Evolutionary conservation across 2,888 invertebrate genomes (phyloP).

Genomic region (Mimachlamys varia): DNA sequence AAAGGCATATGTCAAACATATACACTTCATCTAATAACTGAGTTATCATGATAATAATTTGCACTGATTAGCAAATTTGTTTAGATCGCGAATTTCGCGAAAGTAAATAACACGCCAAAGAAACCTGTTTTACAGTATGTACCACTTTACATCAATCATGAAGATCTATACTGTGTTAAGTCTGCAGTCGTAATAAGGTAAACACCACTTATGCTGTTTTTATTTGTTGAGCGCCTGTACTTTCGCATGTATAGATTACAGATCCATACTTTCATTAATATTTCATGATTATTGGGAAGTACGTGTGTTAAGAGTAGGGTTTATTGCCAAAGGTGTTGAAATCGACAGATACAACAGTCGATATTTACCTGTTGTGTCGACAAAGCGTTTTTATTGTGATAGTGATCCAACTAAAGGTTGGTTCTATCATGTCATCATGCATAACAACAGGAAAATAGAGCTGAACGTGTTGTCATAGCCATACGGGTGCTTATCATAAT

Average conservation of each 20-base stretch:
- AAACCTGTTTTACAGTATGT: too few species aligned
- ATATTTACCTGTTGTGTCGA: background rate
- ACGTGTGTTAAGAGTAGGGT: background rate
- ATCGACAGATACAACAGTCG: background rate
- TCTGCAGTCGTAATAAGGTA: background rate
- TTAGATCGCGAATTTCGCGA: too few species aligned
- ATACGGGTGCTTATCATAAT: too few species aligned
- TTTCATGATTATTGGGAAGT: background rate
- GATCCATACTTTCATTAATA: background rate
- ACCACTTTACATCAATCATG: too few species aligned
- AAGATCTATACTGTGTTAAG: too few species aligned
- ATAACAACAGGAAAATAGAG: background rate
- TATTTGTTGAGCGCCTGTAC: background rate
- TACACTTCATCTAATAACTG: too few species aligned
- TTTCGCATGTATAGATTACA: background rate
- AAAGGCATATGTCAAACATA: too few species aligned
- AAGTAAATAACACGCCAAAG: too few species aligned
- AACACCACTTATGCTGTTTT: background rate
- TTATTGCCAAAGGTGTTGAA: background rate
- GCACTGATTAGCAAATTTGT: too few species aligned
- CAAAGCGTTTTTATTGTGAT: background rate
- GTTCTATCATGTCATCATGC: background rate
- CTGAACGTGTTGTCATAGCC: background rate
- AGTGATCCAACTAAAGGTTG: background rate
- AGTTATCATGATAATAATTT: too few species aligned